Base-by-base conservation (phyloP, 2,797 vertebrate genomes). In the Lophotriccus pileatus region DNA sequence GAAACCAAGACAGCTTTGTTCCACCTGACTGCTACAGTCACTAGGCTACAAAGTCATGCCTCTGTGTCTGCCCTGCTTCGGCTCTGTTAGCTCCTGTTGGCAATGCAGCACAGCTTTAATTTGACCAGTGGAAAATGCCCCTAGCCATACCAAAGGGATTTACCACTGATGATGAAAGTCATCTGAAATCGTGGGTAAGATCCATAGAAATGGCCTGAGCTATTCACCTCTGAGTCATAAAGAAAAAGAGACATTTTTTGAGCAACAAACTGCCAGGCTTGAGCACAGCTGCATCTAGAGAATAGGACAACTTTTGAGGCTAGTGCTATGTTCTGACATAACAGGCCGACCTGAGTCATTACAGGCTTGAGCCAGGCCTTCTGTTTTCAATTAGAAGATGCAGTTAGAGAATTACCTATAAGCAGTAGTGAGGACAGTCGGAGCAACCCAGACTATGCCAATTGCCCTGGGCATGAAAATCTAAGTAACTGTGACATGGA, bases 191-290 rank as follows among this genome's bases (percentile, higher is more conserved):
- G 8, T 6, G 67, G 63, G 85, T 90, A 77, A 96, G 89, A 84
- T 67, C 85, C 75, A 67, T 14, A 91, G 91, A 95, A 95, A 69
- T 80, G 22, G 32, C n/a, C 69, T 50, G 67, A 8, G 52, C n/a
- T 95, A 41, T 87, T 96, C 84, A 77, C 78, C 88, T 87, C 58
- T 89, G 96, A 97, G 86, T 98, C 93, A 96, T 88, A 87, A 66
- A 95, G 41, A 81, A 70, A 87, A 56, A 92, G 46, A 89, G 78
- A 90, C 74, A 12, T 59, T 81, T 67, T 93, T 84, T 14, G 84
- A 79, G 77, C 63, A 93, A 62, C 46, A 28, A 18, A 9, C 25
- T 69, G n/a, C 50, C 58, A 17, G 19, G 15, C 58, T 84, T 30
- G 47, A 93, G 76, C 66, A 84, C 66, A 96, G 76, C 67, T 90